phyloP scores from a whole-genome alignment of 2,888 invertebrate genomes.

The Lucinisca nassula region DNA sequence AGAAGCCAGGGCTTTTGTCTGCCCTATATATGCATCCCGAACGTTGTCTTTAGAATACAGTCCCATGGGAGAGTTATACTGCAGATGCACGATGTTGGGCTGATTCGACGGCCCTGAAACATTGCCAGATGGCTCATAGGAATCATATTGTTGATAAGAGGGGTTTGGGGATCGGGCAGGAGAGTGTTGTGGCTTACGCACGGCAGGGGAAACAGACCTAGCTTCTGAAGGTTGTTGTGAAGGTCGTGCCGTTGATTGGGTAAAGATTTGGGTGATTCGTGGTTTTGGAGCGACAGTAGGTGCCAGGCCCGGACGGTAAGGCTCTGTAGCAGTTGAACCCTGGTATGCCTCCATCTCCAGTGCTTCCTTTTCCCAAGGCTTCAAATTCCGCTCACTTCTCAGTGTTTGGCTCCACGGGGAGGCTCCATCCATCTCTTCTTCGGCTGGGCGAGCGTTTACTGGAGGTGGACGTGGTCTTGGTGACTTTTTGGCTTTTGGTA shows the following conservation, averaged over 20 bases:
- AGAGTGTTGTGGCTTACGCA: slow-evolving; percentile 64
- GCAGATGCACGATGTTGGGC: slow-evolving; percentile 85
- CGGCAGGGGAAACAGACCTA: slow-evolving; percentile 68
- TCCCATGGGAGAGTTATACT: slow-evolving; percentile 87
- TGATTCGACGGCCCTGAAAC: slow-evolving; percentile 50
- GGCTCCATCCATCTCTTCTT: slow-evolving; percentile 48
- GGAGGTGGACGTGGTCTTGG: slow-evolving; percentile 57
- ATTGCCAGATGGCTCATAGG: slow-evolving; percentile 65
- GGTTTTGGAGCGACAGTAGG: slow-evolving; percentile 59
- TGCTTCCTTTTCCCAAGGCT: slow-evolving; percentile 74
- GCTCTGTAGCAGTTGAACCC: slow-evolving; percentile 51
- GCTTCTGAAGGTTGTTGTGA: slow-evolving; percentile 21
- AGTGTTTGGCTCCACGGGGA: slow-evolving; percentile 80
- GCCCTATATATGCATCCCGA: slow-evolving; percentile 82
- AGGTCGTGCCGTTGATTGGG: slow-evolving; percentile 53
- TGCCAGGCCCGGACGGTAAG: slow-evolving; percentile 56
- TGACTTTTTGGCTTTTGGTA: slow-evolving; percentile 46
- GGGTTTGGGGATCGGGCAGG: slow-evolving; percentile 53
- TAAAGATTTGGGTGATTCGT: slow-evolving; percentile 52
- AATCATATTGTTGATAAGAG: slow-evolving; percentile 2
- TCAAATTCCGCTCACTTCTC: slow-evolving; percentile 64
- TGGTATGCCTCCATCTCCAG: slow-evolving; percentile 65
- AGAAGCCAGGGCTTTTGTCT: slow-evolving; percentile 77
- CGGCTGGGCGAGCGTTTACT: slow-evolving; percentile 54
- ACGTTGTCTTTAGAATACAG: slow-evolving; percentile 87